These are phyloP conservation scores for Drosophila peninsularis DNA, from an alignment of 2,888 invertebrate genomes.

Conservation along the genomic window DNA sequence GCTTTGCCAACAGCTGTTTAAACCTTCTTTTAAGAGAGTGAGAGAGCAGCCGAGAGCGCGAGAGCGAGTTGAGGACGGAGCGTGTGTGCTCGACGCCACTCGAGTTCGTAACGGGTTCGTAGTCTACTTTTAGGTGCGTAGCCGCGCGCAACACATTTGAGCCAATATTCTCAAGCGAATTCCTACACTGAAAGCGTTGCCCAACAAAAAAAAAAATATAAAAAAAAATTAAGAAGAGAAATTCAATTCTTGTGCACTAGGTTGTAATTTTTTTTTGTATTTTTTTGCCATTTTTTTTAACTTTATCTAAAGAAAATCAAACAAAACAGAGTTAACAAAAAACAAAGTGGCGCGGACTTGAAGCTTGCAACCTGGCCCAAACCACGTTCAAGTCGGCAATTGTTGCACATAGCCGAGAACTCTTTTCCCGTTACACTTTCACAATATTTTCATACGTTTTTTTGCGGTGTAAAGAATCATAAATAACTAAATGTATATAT, in stretches of 20 bases:
- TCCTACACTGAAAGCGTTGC: constrained; percentile 40
- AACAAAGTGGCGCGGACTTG: constrained; percentile 35
- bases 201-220: constrained; percentile 15
- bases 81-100: constrained; percentile 50
- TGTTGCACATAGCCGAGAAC: constrained; percentile 60
- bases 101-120: constrained; percentile 70
- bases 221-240: constrained; percentile 14
- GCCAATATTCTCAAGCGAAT: constrained; percentile 19
- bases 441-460: constrained; percentile 21
- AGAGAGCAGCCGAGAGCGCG: not conserved
- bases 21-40: constrained; percentile 3
- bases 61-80: constrained; percentile 9
- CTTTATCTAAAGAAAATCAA: not conserved
- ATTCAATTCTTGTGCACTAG: constrained; percentile 32
- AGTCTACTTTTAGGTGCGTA: constrained; percentile 84
- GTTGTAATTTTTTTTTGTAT: constrained; percentile 23
- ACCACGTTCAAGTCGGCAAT: constrained; percentile 60
- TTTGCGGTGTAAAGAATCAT: constrained; percentile 30
- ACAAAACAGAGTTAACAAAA: constrained; percentile 20
- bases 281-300: constrained; percentile 26
- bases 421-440: constrained; percentile 15
- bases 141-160: constrained; percentile 68
- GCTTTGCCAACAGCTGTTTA: constrained; percentile 40
- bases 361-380: constrained; percentile 30
- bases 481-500: not conserved